Evolutionary conservation across 2,113 vertebrate species (phyloP), one percentile per base, ranked within the genome.

Genomic region (Egretta garzetta): DNA sequence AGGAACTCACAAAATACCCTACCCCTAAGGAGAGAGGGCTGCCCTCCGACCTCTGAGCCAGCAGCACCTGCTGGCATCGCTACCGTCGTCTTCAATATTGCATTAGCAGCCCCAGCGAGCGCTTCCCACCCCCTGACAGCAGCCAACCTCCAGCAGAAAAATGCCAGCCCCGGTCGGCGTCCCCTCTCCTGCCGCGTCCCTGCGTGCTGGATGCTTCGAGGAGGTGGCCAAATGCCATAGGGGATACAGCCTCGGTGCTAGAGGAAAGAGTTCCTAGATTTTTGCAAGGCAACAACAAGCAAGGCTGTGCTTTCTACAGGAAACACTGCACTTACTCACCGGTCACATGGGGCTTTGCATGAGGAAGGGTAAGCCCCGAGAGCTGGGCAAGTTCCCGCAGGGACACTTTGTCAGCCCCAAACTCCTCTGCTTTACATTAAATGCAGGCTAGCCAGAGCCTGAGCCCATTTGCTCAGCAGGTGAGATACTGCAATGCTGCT

Each of bases 321-420:
- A 95, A 97, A 67, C 80, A 37, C 87, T 91, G 92, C 72, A 60
- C 94, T 96, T 95, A 95, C 86, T 97, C 94, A 92, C 76, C 11
- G 9, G 76, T 96, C 97, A 97, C 97, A 94, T 96, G 97, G 76
- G 86, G 64, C 28, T 43, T 37, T 39, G 86, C 83, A 84, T 89
- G 88, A 88, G 90, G 92, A 96, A 94, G 92, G 94, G 76, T 92
- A 89, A 97, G 43, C 68, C 70, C 86, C 17, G 3, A 71, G 64
- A 93, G 55, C 56, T 0, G 3, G 47, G 76, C 91, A 72, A 85
- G 88, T 77, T 95, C 97, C 83, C 33, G 2, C 39, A 86, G 59
- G 85, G 80, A 88, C 92, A 33, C 30, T 63, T 3, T 16, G 35
- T 13, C 59, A 93, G 62, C 68, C 50, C 39, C 37, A 75, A 88